phyloP scores from a whole-genome alignment of 1,140 invertebrate genomes.

The Hypsibius dujardini region DNA sequence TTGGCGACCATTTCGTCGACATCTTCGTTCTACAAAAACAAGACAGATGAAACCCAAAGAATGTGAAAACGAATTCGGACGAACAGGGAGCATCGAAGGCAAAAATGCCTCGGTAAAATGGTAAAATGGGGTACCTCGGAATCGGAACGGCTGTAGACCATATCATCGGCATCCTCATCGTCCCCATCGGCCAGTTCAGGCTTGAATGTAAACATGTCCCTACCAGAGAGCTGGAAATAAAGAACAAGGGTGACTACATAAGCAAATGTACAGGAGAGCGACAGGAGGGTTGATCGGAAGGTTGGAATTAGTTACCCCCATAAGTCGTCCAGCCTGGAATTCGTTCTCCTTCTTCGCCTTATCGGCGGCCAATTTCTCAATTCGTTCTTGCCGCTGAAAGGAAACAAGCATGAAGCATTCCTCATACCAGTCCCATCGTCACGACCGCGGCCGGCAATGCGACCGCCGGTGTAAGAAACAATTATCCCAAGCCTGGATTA shows the following conservation, averaged over 20 bases:
- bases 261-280: background rate
- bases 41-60: slow-evolving; percentile 14
- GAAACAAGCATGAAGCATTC: slow-evolving; percentile 25
- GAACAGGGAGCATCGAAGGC: too few species aligned
- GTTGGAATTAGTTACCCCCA: slow-evolving; percentile 43
- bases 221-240: slow-evolving; percentile 57
- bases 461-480: too few species aligned
- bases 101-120: too few species aligned
- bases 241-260: slow-evolving; percentile 18
- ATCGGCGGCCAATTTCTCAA: slow-evolving; percentile 57
- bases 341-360: slow-evolving; percentile 10
- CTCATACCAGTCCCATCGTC: background rate
- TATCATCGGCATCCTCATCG: slow-evolving; percentile 54
- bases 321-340: slow-evolving; percentile 39
- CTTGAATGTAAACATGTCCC: slow-evolving; percentile 99
- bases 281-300: background rate
- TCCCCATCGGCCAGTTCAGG: slow-evolving; percentile 60
- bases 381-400: slow-evolving; percentile 64
- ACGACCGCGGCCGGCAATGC: too few species aligned
- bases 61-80: background rate
- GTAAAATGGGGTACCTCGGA: too few species aligned
- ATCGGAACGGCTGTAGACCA: background rate
- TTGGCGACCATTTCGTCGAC: slow-evolving; percentile 33
- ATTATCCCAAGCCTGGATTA: slow-evolving; percentile 34
- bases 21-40: slow-evolving; percentile 32